These are phyloP conservation scores for Smithornis capensis DNA, from an alignment of 2,113 vertebrate genomes.

Conservation along the genomic window DNA sequence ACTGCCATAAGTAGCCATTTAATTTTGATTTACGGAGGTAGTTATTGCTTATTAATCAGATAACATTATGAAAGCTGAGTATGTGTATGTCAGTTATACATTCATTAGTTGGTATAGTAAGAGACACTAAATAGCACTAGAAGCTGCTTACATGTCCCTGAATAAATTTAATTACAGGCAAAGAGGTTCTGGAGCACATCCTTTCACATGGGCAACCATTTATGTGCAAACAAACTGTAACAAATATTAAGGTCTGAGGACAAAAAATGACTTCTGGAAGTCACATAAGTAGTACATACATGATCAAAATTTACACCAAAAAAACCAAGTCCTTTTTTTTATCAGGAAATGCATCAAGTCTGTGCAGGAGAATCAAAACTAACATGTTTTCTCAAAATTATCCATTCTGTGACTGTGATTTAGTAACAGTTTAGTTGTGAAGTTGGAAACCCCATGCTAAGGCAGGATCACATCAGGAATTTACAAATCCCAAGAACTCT, in stretches of 20 bases:
- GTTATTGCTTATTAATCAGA: conserved; percentile 60
- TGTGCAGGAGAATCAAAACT: background rate
- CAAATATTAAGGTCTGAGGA: background rate
- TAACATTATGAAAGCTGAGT: conserved; percentile 38
- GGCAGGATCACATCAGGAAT: background rate
- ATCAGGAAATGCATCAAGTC: background rate
- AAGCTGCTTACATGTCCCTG: conserved; percentile 10
- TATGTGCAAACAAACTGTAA: background rate
- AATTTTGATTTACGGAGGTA: conserved; percentile 68
- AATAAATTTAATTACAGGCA: conserved; percentile 24
- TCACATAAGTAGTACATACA: background rate
- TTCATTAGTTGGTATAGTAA: conserved; percentile 64
- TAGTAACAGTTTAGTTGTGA: background rate
- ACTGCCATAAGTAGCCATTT: conserved; percentile 43
- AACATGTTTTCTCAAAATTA: background rate
- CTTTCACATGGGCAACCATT: background rate
- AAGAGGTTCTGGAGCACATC: background rate
- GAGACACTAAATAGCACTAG: conserved; percentile 32
- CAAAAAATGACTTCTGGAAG: background rate
- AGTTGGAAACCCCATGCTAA: background rate
- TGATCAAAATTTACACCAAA: background rate
- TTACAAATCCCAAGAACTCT: background rate
- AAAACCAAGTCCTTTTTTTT: background rate
- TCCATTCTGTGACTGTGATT: background rate
- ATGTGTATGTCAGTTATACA: conserved; percentile 20